Evolutionary conservation across 2,888 invertebrate species (phyloP).

Genomic region (Callinectes sapidus): DNA sequence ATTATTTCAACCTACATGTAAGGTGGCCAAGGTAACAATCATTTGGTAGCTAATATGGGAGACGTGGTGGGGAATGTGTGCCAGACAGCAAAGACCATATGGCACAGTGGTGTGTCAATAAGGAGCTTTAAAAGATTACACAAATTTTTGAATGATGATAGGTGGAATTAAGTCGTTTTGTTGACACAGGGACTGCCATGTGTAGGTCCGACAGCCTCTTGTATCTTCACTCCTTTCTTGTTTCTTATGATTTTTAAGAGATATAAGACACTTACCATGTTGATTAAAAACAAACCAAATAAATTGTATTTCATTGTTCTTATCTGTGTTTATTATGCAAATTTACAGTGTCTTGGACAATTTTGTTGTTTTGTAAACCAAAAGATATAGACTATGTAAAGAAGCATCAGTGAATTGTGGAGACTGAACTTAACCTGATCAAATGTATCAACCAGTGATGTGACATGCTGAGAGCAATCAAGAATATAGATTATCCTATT

Average conservation of each 20-base stretch:
- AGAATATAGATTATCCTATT: constrained; percentile 23
- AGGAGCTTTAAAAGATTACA: too few relatives aligned
- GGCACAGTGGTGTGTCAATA: too few relatives aligned
- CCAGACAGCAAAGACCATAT: too few relatives aligned
- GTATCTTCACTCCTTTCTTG: too few relatives aligned
- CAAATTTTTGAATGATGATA: too few relatives aligned
- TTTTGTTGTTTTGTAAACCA: not conserved
- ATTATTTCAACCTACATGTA: not conserved
- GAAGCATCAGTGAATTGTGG: not conserved
- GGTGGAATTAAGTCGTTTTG: too few relatives aligned
- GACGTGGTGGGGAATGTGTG: not conserved
- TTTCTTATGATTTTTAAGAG: too few relatives aligned
- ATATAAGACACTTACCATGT: not conserved
- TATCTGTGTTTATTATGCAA: constrained; percentile 1
- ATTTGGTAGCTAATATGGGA: too few relatives aligned
- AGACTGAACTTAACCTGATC: not conserved
- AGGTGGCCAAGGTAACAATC: not conserved
- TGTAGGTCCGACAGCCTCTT: too few relatives aligned
- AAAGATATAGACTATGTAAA: not conserved
- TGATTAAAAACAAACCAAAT: not conserved
- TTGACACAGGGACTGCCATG: too few relatives aligned
- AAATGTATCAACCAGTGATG: not conserved
- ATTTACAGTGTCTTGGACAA: not conserved
- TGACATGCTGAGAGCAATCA: constrained; percentile 6
- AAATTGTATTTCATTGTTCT: not conserved